phyloP scores from a whole-genome alignment of 2,888 invertebrate species.

The Noctua janthe region DNA sequence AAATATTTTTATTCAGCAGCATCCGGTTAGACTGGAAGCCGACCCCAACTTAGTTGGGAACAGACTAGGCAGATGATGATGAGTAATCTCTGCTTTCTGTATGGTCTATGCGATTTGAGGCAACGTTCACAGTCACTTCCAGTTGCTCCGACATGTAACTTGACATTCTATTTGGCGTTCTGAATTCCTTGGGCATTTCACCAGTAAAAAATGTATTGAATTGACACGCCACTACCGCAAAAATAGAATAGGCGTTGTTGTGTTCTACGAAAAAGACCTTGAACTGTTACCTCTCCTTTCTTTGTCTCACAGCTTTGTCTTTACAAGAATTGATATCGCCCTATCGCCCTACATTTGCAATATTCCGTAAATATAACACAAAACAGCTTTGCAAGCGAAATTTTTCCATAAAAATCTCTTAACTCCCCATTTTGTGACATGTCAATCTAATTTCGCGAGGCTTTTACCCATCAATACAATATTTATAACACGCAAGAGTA shows the following conservation, averaged over 20 bases:
- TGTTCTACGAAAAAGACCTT: neutral
- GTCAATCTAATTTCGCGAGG: constrained; percentile 22
- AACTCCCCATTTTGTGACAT: neutral
- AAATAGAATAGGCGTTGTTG: neutral
- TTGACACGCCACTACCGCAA: neutral
- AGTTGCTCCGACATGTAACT: neutral
- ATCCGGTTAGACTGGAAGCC: neutral
- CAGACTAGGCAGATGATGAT: neutral
- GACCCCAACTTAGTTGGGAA: neutral
- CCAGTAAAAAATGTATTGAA: neutral
- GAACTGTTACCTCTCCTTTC: neutral
- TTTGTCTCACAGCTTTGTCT: neutral
- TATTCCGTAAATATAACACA: neutral
- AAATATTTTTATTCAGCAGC: neutral
- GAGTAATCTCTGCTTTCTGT: neutral
- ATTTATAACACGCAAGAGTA: neutral
- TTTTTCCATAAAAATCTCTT: constrained; percentile 13
- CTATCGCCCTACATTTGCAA: neutral
- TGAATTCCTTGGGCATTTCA: neutral
- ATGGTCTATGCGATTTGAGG: neutral
- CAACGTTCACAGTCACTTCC: neutral
- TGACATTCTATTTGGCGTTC: neutral
- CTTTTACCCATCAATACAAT: constrained; percentile 16
- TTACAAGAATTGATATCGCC: neutral
- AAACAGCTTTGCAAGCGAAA: constrained; percentile 7